These are phyloP conservation scores for Macaca mulatta DNA, from an alignment of 2,113 vertebrate genomes.

Conservation along the genomic window DNA sequence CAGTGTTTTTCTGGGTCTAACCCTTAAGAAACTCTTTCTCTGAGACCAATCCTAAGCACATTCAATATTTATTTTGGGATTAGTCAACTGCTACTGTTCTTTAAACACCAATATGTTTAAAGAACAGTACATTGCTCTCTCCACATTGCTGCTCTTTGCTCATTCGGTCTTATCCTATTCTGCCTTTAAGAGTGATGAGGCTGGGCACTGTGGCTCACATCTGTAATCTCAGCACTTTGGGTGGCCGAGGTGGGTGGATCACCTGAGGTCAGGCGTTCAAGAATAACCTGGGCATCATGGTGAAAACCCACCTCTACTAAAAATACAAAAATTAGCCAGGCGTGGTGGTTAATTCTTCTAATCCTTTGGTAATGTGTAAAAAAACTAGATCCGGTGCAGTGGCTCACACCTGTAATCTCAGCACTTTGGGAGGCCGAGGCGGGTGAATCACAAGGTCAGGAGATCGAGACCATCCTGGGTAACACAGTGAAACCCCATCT, in stretches of 20 bases:
- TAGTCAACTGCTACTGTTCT: not conserved
- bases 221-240: no score
- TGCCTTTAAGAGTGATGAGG: not conserved
- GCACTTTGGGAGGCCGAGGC: no score
- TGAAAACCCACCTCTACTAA: no score
- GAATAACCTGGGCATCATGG: no score
- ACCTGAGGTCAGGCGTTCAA: no score
- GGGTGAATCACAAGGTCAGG: no score
- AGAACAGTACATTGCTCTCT: not conserved
- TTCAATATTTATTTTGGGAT: not conserved
- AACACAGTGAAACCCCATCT: no score
- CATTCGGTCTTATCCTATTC: not conserved
- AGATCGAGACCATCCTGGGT: no score
- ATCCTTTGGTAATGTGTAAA: not conserved
- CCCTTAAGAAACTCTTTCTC: not conserved
- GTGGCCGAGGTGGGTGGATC: no score
- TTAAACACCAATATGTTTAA: not conserved
- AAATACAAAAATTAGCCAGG: no score
- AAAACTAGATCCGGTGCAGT: not conserved
- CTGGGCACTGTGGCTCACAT: no score
- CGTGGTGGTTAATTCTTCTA: not conserved
- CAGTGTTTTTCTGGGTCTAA: not conserved
- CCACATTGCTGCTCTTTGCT: not conserved
- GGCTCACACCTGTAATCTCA: no score
- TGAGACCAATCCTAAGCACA: not conserved